Evolutionary conservation across 2,797 vertebrate species (phyloP).

Genomic region (Danio kyathit): DNA sequence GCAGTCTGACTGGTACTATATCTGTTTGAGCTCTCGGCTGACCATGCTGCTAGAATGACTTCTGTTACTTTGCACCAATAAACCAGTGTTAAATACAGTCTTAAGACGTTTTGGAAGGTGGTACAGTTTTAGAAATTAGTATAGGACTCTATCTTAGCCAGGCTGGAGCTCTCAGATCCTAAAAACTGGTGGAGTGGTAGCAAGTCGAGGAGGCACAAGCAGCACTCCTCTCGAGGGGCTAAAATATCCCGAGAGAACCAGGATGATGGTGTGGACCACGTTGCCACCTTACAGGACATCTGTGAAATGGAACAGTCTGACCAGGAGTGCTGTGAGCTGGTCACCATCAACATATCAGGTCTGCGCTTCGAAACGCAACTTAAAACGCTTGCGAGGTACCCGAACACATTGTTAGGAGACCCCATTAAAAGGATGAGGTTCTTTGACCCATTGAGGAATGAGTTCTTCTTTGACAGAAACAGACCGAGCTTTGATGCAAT

Average conservation of each 20-base stretch:
- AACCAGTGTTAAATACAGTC: neutral
- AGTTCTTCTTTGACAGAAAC: conserved; percentile 95
- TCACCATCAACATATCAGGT: conserved; percentile 94
- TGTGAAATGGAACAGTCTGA: conserved; percentile 78
- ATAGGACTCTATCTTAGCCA: neutral
- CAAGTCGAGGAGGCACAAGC: conserved; percentile 69
- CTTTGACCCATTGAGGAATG: conserved; percentile 90
- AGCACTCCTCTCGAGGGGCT: conserved; percentile 68
- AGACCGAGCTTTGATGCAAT: conserved; percentile 94
- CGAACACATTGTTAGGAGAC: conserved; percentile 89
- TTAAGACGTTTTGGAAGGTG: neutral
- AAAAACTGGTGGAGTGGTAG: conserved; percentile 62
- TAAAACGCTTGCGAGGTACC: conserved; percentile 91
- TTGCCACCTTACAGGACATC: conserved; percentile 70
- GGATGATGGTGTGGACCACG: conserved; percentile 75
- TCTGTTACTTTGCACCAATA: neutral
- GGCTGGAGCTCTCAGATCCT: conserved; percentile 56
- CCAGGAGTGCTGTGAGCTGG: conserved; percentile 87
- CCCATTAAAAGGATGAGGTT: conserved; percentile 90
- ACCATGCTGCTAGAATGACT: conserved; percentile 23
- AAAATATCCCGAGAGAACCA: conserved; percentile 83
- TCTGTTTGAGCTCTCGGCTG: conserved; percentile 31
- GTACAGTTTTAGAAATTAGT: neutral
- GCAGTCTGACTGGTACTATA: conserved; percentile 19
- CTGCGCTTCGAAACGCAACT: conserved; percentile 93